These are phyloP conservation scores for Prietella phreatophila DNA, from an alignment of 2,113 vertebrate species.

Conservation along the genomic window DNA sequence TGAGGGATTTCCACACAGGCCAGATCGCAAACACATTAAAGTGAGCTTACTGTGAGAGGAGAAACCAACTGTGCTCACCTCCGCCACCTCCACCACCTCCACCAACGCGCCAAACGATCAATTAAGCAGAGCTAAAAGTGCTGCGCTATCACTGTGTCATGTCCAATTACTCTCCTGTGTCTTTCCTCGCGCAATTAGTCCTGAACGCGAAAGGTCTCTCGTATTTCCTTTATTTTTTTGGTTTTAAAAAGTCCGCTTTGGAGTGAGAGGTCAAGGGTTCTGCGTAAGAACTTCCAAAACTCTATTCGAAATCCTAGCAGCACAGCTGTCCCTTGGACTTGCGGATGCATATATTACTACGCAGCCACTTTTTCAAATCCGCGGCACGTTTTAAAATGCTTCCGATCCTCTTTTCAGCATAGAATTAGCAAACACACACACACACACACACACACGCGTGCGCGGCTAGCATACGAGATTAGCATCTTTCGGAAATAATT, in stretches of 20 bases:
- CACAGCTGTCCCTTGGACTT: neutral
- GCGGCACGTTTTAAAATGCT: neutral
- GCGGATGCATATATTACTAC: neutral
- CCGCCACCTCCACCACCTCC: neutral
- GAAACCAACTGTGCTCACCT: conserved; percentile 36
- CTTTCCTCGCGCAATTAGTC: conserved; percentile 23
- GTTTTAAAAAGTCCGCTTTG: neutral
- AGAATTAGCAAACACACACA: neutral
- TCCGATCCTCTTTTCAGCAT: neutral
- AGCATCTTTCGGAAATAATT: no score
- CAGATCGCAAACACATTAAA: conserved; percentile 56
- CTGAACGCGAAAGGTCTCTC: neutral
- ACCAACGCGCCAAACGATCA: conserved; percentile 37
- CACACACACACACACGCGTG: no score
- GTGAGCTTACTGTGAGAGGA: conserved; percentile 39
- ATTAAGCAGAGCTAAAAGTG: conserved; percentile 42
- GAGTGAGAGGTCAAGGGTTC: neutral
- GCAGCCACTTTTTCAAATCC: neutral
- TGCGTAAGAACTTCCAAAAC: neutral
- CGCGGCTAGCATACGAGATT: no score
- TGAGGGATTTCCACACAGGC: conserved; percentile 46
- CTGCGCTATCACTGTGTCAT: conserved; percentile 47
- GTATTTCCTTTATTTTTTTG: neutral
- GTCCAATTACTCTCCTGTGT: conserved; percentile 52
- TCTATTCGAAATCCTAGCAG: neutral